These are phyloP conservation scores for Champsocephalus esox DNA, from an alignment of 2,797 vertebrate genomes.

Conservation along the genomic window DNA sequence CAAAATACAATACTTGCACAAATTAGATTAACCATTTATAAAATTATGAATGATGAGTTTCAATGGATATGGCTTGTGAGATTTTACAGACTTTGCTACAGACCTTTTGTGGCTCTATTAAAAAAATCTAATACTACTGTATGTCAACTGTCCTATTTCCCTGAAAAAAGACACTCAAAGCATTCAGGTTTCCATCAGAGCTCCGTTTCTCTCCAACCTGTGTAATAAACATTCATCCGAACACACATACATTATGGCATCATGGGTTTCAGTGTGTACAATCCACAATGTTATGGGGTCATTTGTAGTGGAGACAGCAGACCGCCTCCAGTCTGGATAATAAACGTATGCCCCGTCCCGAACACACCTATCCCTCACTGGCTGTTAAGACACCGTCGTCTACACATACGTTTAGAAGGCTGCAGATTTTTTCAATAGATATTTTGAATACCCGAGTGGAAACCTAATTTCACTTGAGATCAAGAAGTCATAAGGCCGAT, in stretches of 20 bases:
- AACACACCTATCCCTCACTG: slow-evolving; percentile 48
- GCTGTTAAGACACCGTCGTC: slow-evolving; percentile 23
- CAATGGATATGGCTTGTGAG: slow-evolving; percentile 87
- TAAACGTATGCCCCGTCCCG: slow-evolving; percentile 39
- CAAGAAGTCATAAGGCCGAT: slow-evolving; percentile 77
- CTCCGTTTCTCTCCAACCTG: slow-evolving; percentile 60
- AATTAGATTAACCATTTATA: slow-evolving; percentile 84
- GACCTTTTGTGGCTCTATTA: slow-evolving; percentile 85
- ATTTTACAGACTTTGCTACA: slow-evolving; percentile 90
- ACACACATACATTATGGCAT: slow-evolving; percentile 77
- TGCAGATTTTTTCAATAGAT: slow-evolving; percentile 64
- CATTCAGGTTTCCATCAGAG: slow-evolving; percentile 75
- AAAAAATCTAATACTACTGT: slow-evolving; percentile 81
- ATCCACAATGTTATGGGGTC: slow-evolving; percentile 55
- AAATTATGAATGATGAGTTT: slow-evolving; percentile 79
- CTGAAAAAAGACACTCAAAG: slow-evolving; percentile 83
- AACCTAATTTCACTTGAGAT: slow-evolving; percentile 77
- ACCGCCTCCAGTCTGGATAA: slow-evolving; percentile 44
- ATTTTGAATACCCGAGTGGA: slow-evolving; percentile 73
- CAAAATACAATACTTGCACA: slow-evolving; percentile 86
- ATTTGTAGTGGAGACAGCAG: slow-evolving; percentile 47
- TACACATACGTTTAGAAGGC: slow-evolving; percentile 67
- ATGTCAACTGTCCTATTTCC: slow-evolving; percentile 84
- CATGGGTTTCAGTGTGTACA: slow-evolving; percentile 57
- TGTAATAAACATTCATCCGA: slow-evolving; percentile 79